A percentile compares a stretch with the other conserved stretches of the same genome.
Evolutionary conservation across 2,888 invertebrate species (phyloP).

Genomic region (Campaea margaritaria): DNA sequence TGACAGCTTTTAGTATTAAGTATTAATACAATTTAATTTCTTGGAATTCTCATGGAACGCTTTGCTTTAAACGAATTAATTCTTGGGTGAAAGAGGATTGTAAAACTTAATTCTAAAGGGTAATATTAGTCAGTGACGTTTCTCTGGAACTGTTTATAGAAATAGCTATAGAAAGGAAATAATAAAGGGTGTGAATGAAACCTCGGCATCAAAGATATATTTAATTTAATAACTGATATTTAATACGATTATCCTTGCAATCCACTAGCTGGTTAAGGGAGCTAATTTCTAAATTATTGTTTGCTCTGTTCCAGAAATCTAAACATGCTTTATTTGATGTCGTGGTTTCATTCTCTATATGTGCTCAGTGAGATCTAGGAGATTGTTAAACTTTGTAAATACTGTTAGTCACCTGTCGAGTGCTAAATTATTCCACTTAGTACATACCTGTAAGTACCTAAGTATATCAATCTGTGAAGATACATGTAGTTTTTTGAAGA

Average conservation of each 20-base stretch:
- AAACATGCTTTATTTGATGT: conserved; percentile 3
- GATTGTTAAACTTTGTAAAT: conserved; percentile 78
- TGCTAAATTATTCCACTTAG: conserved; percentile 68
- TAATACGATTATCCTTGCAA: neutral
- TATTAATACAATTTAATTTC: conserved; percentile 2
- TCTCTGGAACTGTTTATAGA: conserved; percentile 24
- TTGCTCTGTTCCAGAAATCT: too few species aligned
- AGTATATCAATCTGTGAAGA: conserved; percentile 66
- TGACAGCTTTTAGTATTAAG: conserved; percentile 9
- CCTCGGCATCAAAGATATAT: conserved; percentile 1
- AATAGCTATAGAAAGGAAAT: conserved; percentile 11
- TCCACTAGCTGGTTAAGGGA: too few species aligned
- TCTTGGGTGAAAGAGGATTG: conserved; percentile 9
- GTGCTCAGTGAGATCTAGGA: conserved; percentile 60
- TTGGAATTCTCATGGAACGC: conserved; percentile 15
- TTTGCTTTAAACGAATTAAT: conserved; percentile 16
- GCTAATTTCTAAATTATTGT: too few species aligned
- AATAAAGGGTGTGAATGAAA: neutral
- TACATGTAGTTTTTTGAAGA: conserved; percentile 64
- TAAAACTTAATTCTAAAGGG: conserved; percentile 5
- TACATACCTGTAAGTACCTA: conserved; percentile 49
- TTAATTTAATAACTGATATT: too few species aligned
- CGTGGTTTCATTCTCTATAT: conserved; percentile 33
- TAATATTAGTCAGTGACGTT: conserved; percentile 13
- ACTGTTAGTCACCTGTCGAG: conserved; percentile 74